These are phyloP conservation scores for Pygoscelis adeliae DNA, from an alignment of 2,113 vertebrate species.

Conservation along the genomic window DNA sequence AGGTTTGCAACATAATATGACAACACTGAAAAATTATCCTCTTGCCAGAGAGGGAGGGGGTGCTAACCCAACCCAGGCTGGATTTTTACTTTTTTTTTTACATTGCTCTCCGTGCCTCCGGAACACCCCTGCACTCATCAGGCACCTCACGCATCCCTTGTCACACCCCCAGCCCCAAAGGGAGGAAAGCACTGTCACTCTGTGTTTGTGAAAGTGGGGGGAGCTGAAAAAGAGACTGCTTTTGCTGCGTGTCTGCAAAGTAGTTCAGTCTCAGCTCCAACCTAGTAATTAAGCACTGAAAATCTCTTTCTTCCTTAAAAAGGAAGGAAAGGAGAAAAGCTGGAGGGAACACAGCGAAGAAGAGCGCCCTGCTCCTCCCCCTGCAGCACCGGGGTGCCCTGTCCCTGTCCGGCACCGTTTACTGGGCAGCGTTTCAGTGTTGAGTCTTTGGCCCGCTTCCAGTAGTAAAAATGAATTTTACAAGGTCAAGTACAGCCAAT, in stretches of 20 bases:
- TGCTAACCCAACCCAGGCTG: not conserved
- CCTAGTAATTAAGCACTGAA: constrained; percentile 17
- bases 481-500: not conserved
- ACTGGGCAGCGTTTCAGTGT: not conserved
- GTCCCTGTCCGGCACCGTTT: not conserved
- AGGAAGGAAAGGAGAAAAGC: not conserved
- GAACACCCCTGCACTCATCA: accelerated
- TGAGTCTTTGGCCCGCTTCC: not conserved
- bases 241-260: not conserved
- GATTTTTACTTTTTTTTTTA: not conserved
- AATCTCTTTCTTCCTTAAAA: constrained; percentile 28
- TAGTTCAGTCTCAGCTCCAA: not conserved
- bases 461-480: not conserved
- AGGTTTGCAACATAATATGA: not conserved
- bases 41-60: not conserved
- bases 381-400: not conserved
- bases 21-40: not conserved
- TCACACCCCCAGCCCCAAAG: not conserved
- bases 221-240: not conserved
- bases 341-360: not conserved
- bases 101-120: accelerated
- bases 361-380: not conserved
- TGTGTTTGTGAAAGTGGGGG: accelerated
- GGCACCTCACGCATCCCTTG: accelerated
- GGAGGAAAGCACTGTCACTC: not conserved